Evolutionary conservation across 2,797 vertebrate species (phyloP).

Genomic region (Pseudomugil gertrudae): DNA sequence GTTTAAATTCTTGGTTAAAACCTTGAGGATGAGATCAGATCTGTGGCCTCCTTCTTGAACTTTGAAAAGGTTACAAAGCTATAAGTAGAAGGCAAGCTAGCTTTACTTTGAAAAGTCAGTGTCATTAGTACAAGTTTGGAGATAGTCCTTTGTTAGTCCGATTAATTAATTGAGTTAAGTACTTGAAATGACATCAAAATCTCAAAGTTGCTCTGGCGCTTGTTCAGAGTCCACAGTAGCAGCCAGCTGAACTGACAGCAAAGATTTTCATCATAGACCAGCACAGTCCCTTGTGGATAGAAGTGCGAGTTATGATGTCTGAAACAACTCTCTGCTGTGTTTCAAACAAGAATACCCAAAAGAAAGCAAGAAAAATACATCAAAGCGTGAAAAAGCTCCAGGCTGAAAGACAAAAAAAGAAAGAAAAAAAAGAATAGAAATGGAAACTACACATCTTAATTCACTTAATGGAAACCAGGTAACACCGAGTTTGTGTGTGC

Average conservation of each 20-base stretch:
- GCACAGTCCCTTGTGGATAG: background rate
- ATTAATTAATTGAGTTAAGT: slow-evolving; percentile 37
- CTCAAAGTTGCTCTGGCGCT: background rate
- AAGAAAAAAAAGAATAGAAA: background rate
- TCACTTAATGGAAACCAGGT: background rate
- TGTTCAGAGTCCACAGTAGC: background rate
- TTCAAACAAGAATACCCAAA: background rate
- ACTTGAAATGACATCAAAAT: background rate
- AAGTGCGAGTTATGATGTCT: background rate
- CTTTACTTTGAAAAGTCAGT: slow-evolving; percentile 5
- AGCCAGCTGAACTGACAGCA: background rate
- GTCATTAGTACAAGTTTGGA: slow-evolving; percentile 5
- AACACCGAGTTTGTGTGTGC: background rate
- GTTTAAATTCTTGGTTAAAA: slow-evolving; percentile 55
- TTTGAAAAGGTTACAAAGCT: slow-evolving; percentile 28
- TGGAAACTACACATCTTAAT: background rate
- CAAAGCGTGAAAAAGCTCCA: background rate
- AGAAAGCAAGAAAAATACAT: background rate
- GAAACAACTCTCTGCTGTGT: background rate
- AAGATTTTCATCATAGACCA: background rate
- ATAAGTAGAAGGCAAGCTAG: background rate
- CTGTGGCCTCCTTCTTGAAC: slow-evolving; percentile 9
- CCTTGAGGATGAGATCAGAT: slow-evolving; percentile 25
- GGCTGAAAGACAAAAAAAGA: slow-evolving; percentile 2
- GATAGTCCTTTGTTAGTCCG: background rate